Conservation (phyloP, 2,888 invertebrate species). For the Smittia aterrima region DNA sequence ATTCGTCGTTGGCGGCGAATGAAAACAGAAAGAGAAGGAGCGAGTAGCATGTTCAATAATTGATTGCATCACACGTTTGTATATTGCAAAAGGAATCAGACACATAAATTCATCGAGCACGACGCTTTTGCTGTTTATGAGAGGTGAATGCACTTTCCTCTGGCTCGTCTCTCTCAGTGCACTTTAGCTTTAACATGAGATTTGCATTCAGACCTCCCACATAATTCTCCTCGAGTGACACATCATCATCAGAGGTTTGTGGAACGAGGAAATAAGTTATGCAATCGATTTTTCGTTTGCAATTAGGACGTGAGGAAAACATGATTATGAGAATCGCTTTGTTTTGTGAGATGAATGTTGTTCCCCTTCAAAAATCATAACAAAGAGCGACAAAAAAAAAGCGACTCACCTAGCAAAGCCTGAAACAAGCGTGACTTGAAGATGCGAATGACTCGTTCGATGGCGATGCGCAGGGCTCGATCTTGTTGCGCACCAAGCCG, state of each 20-base stretch:
- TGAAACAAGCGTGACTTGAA: constrained; percentile 98
- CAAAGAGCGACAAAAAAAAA: neutral
- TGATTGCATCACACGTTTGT: neutral
- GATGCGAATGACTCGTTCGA: constrained; percentile 96
- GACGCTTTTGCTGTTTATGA: neutral
- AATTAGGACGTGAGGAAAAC: too few relatives aligned
- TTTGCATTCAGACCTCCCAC: neutral
- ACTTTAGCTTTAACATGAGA: neutral
- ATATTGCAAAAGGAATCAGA: neutral
- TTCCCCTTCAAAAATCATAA: constrained; percentile 18
- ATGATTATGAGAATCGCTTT: too few relatives aligned
- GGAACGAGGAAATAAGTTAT: too few relatives aligned
- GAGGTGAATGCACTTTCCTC: neutral
- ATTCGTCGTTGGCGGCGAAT: too few relatives aligned
- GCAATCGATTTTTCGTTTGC: too few relatives aligned
- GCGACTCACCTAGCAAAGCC: constrained; percentile 83
- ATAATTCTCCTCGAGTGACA: neutral
- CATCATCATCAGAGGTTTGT: neutral
- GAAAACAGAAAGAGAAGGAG: too few relatives aligned
- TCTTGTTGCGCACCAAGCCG: constrained; percentile 92
- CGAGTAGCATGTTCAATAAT: neutral
- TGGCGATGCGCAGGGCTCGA: constrained; percentile 89
- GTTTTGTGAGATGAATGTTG: too few relatives aligned
- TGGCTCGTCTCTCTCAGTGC: too few relatives aligned
- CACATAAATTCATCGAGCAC: constrained; percentile 2